Percentiles rank a stretch among this genome's conserved stretches.
These are phyloP conservation scores for Andrena fulva DNA, from an alignment of 2,888 invertebrate genomes.

Conservation along the genomic window DNA sequence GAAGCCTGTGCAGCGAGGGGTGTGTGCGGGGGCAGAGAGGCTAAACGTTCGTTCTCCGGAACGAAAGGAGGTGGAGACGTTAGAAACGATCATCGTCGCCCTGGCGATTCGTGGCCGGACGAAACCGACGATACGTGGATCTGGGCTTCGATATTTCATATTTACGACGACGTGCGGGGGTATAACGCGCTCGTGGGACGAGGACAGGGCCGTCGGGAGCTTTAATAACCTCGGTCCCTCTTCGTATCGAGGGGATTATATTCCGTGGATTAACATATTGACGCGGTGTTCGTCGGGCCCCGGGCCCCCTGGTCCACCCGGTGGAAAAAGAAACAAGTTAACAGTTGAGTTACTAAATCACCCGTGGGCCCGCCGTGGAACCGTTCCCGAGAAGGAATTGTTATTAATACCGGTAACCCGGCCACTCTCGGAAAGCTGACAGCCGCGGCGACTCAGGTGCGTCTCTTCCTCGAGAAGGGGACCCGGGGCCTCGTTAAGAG, in stretches of 20 bases:
- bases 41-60: not conserved
- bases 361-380: conserved; percentile 73
- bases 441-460: conserved; percentile 60
- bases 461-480: conserved; percentile 38
- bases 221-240: conserved; percentile 79
- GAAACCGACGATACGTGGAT: conserved; percentile 72
- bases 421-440: conserved; percentile 73
- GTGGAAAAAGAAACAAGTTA: conserved; percentile 62
- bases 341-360: conserved; percentile 83
- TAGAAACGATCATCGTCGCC: conserved; percentile 65
- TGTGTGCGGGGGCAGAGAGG: not conserved
- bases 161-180: conserved; percentile 82
- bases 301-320: conserved; percentile 53
- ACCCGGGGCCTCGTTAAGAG: conserved; percentile 70
- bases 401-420: conserved; percentile 78
- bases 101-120: conserved; percentile 43
- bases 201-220: conserved; percentile 68
- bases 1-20: conserved; percentile 14
- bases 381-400: conserved; percentile 78
- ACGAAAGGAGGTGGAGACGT: conserved; percentile 55
- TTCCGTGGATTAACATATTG: conserved; percentile 84
- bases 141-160: conserved; percentile 83
- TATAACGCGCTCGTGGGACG: conserved; percentile 68
- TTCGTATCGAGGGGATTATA: conserved; percentile 78
- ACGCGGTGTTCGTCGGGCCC: conserved; percentile 74